Base-by-base conservation (phyloP, 2,888 invertebrate species). In the Caenorhabditis drosophilae region DNA sequence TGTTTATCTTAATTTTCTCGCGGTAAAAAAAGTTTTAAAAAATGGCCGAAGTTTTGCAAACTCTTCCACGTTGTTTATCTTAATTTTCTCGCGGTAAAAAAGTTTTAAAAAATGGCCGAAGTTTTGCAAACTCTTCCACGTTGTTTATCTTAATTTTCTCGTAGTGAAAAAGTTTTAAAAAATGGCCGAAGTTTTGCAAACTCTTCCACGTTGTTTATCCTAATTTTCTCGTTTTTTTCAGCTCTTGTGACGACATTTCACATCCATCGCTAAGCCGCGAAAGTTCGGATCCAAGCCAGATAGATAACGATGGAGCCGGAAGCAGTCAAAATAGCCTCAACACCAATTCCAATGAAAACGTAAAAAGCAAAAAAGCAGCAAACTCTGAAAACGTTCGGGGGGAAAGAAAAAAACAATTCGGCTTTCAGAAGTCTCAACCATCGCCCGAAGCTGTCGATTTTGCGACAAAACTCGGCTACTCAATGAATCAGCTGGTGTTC, bases 391-490 rank as follows among this genome's bases (percentile, higher is more conserved):
- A 11, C 25, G 25, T 4, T 42, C 15, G 25, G 4, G 40, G 40
- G 7, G 31, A 48, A 35, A n/a, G n/a, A n/a, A n/a, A n/a, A n/a
- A n/a, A n/a, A n/a, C n/a, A n/a, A n/a, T n/a, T n/a, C n/a, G n/a
- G n/a, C n/a, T n/a, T n/a, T n/a, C n/a, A n/a, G n/a, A n/a, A n/a
- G n/a, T n/a, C n/a, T n/a, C n/a, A n/a, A n/a, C 51, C 54, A 20
- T 18, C 52, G 4, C 36, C 27, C 42, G 59, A 58, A 63, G 49
- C 55, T 81, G 89, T 93, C 67, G 93, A 94, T 85, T 94, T 93
- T 84, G 93, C 92, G 0, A 87, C 93, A 53, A 93, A 93, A 85
- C 86, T 95, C 70, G 95, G 95, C 40, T 96, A 94, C 85, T 90
- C 92, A 0, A 93, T 94, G 84, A 88, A 89, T 42, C 88, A 92